Evolutionary conservation across 2,113 vertebrate species (phyloP).

Genomic region (Pseudopipra pipra): DNA sequence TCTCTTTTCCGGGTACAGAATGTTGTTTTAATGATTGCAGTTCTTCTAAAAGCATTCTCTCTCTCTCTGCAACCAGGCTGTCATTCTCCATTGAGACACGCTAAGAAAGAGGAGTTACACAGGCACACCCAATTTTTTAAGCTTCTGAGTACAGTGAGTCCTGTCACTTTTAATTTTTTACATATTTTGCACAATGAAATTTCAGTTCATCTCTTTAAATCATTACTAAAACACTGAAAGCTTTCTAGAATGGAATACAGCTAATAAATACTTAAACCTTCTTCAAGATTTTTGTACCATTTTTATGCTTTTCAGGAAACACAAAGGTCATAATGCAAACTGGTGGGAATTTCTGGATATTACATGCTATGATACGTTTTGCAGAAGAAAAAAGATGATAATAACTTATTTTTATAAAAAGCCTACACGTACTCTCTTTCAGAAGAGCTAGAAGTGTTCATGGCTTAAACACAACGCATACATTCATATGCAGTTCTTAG

Average conservation of each 20-base stretch:
- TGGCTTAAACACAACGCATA: neutral
- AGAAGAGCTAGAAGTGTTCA: neutral
- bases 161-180: conserved; percentile 19
- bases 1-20: conserved; percentile 65
- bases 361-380: neutral
- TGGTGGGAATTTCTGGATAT: neutral
- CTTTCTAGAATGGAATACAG: neutral
- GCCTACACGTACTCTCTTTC: neutral
- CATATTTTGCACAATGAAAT: neutral
- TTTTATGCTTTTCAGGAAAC: neutral
- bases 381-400: neutral
- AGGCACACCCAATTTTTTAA: conserved; percentile 47
- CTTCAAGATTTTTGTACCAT: neutral
- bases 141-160: neutral
- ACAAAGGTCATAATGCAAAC: neutral
- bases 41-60: conserved; percentile 78
- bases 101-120: conserved; percentile 67
- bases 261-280: neutral
- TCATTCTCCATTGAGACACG: conserved; percentile 74
- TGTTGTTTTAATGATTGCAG: conserved; percentile 73
- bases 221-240: conserved; percentile 8
- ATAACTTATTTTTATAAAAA: neutral
- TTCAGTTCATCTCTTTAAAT: neutral
- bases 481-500: neutral
- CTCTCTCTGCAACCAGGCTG: conserved; percentile 77